Percentiles rank a stretch among this genome's conserved stretches.
These are phyloP conservation scores for Chelmon rostratus DNA, from an alignment of 2,797 vertebrate genomes.

Conservation along the genomic window DNA sequence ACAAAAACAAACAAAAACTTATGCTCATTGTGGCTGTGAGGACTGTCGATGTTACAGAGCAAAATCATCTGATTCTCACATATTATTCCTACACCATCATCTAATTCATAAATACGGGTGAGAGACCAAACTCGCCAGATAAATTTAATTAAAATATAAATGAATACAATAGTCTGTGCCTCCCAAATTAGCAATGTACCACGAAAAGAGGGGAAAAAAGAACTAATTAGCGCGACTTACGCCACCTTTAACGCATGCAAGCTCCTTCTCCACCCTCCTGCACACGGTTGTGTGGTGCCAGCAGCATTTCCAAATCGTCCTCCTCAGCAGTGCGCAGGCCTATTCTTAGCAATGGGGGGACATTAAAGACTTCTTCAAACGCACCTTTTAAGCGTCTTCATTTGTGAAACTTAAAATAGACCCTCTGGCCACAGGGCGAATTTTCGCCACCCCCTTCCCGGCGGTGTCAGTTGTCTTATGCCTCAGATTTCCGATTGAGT, in stretches of 20 bases:
- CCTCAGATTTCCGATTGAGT: conserved; percentile 82
- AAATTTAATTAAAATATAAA: background rate
- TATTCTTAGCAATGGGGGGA: conserved; percentile 86
- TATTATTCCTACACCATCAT: too few species aligned
- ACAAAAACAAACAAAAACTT: background rate
- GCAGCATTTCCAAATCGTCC: conserved; percentile 71
- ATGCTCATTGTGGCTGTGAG: background rate
- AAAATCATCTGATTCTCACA: background rate
- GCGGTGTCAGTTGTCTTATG: conserved; percentile 87
- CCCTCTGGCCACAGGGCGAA: conserved; percentile 64
- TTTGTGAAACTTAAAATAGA: conserved; percentile 90
- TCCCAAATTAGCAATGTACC: background rate
- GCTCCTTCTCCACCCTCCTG: conserved; percentile 56
- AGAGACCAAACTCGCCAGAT: background rate
- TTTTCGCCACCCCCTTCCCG: conserved; percentile 68
- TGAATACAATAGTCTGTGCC: background rate
- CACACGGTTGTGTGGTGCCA: conserved; percentile 56
- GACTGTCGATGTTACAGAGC: background rate
- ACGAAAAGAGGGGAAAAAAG: conserved; percentile 26
- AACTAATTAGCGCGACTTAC: conserved; percentile 42
- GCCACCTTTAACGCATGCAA: conserved; percentile 44
- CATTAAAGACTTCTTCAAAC: conserved; percentile 87
- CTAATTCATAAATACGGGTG: too few species aligned
- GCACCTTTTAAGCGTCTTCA: conserved; percentile 91
- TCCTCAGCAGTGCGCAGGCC: conserved; percentile 79